phyloP scores from a whole-genome alignment of 2,113 vertebrate genomes.

The Pluvialis apricaria region DNA sequence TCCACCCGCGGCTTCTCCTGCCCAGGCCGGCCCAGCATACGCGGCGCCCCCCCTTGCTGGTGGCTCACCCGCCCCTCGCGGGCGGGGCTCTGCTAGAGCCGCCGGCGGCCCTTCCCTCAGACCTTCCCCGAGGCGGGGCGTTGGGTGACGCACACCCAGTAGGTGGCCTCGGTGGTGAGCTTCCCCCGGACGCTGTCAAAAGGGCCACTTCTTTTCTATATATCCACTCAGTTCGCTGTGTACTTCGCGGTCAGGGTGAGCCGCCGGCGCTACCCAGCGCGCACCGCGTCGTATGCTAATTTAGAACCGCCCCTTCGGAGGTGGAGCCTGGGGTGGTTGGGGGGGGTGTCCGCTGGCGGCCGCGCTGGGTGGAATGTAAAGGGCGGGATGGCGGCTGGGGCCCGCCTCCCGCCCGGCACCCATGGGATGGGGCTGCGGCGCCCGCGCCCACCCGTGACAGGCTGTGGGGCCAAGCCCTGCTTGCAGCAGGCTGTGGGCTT shows the following conservation, averaged over 20 bases:
- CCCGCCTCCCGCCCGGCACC: accelerated
- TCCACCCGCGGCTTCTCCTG: constrained; percentile 11
- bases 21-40: neutral
- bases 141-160: constrained; percentile 33
- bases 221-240: accelerated
- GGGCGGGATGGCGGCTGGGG: accelerated
- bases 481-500: neutral
- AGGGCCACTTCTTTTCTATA: accelerated
- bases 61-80: constrained; percentile 22
- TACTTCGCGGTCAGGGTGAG: accelerated
- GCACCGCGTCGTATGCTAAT: accelerated
- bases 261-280: accelerated
- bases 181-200: constrained; percentile 1
- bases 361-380: accelerated
- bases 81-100: constrained; percentile 19
- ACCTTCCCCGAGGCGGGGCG: constrained; percentile 56
- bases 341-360: neutral
- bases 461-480: neutral
- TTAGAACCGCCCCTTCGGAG: accelerated
- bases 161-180: constrained; percentile 48
- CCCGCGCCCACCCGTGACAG: no score
- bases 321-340: accelerated
- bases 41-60: constrained; percentile 49
- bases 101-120: constrained; percentile 28
- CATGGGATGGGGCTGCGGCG: accelerated